Base-by-base conservation (phyloP, 2,113 vertebrate species). In the Cochlearius cochlearius region DNA sequence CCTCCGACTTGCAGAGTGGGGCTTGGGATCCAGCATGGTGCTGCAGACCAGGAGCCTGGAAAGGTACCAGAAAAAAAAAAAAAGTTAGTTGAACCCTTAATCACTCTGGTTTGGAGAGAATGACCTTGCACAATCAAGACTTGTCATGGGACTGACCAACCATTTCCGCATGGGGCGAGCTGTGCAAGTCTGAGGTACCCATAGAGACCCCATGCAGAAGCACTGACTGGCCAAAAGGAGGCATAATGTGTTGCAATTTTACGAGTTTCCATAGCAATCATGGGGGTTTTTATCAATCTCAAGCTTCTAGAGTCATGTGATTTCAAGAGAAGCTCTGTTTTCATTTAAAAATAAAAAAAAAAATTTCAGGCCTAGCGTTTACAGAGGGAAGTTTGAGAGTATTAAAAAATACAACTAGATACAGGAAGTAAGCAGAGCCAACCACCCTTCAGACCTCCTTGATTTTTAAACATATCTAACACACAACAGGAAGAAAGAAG, bases 11-110 rank as follows among this genome's bases (percentile, higher is more conserved):
- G 49, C n/a, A 56, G 79, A 80, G 47, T 11, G 89, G 86, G 63
- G 60, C 74, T 12, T 75, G 73, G 81, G 83, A 68, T 23, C 27
- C 91, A 91, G 50, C 95, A 97, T 97, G 43, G 80, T 53, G 71
- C 81, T 50, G 88, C 56, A 38, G 63, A 85, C 15, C 56, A 34
- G 23, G 53, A 91, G 80, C 96, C 98, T 98, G 94, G 36, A 91
- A 95, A 82, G 62, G 81, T 21, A 94, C 7, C 6, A 88, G 76
- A 74, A 87, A 56, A 69, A 59, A 39, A 2, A 86, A 56, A 72
- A 59, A 39, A 2, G 12, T 97, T 64, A 95, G 34, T 6, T 27
- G 18, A 92, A 58, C 20, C 8, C 41, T 72, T 50, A 29, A 64
- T 29, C 12, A 4, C 45, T 58, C 63, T 62, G 52, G 4, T 86